A percentile compares a stretch with the other conserved stretches of the same genome.
These are phyloP conservation scores for Stenotaenia linearis DNA, from an alignment of 2,888 invertebrate species.

Conservation along the genomic window DNA sequence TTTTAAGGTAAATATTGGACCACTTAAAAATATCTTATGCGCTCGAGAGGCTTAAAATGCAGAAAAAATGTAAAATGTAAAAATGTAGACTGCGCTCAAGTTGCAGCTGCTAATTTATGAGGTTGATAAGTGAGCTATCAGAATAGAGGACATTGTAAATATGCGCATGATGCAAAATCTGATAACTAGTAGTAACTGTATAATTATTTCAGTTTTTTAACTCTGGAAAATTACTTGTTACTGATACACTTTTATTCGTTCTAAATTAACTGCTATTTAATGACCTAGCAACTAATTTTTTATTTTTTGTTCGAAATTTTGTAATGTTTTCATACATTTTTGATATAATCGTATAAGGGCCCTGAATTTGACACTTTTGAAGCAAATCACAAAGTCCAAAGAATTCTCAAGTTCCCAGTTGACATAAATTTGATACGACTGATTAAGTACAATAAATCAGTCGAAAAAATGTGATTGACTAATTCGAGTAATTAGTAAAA, in stretches of 20 bases:
- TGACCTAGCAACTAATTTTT: neutral
- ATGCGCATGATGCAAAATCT: neutral
- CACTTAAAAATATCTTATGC: neutral
- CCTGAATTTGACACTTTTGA: neutral
- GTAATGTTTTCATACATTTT: neutral
- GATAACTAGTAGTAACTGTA: neutral
- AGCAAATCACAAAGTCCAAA: neutral
- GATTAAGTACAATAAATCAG: neutral
- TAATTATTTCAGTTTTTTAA: neutral
- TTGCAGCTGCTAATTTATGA: constrained; percentile 9
- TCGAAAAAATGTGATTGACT: neutral
- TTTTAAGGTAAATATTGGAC: neutral
- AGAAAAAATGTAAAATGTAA: neutral
- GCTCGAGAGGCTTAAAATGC: neutral
- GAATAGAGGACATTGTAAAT: neutral
- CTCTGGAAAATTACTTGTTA: too few relatives aligned
- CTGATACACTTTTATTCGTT: neutral
- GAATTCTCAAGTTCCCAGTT: neutral
- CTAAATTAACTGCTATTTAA: neutral
- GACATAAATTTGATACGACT: neutral
- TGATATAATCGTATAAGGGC: neutral
- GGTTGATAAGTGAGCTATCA: neutral
- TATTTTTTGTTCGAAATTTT: neutral
- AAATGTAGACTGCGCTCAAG: neutral
- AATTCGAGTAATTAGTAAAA: constrained; percentile 3